Conservation (phyloP, 2,797 vertebrate species). For the Menidia menidia region DNA sequence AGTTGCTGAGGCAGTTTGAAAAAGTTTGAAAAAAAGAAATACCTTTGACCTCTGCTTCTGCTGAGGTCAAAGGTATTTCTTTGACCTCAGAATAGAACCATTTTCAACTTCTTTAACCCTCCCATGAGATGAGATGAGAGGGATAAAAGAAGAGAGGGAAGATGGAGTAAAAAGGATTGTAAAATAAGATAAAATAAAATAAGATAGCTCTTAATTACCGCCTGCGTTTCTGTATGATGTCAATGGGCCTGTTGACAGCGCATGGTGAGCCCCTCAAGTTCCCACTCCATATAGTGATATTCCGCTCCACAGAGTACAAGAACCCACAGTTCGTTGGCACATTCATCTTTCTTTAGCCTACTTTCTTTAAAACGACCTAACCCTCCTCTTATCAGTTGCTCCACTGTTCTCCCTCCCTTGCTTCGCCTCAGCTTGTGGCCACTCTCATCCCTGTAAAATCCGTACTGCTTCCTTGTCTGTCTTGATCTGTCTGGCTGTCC, state of each 20-base stretch:
- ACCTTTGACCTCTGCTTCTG: constrained; percentile 10
- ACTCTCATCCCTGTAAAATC: constrained; percentile 57
- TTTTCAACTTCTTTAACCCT: neutral
- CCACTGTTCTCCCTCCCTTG: constrained; percentile 54
- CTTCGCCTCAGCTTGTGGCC: constrained; percentile 66
- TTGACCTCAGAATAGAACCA: neutral
- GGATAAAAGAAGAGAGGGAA: constrained; percentile 26
- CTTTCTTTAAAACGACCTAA: constrained; percentile 58
- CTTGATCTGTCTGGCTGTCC: constrained; percentile 61
- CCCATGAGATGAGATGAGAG: neutral
- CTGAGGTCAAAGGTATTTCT: neutral
- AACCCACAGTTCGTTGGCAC: constrained; percentile 81
- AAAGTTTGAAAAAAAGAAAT: neutral
- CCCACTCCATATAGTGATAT: constrained; percentile 72
- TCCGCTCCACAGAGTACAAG: constrained; percentile 73
- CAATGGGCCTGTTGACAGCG: constrained; percentile 85
- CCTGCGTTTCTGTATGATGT: constrained; percentile 85
- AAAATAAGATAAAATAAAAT: constrained; percentile 26
- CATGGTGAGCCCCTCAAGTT: constrained; percentile 82
- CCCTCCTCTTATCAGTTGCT: constrained; percentile 61
- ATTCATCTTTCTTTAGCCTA: constrained; percentile 78
- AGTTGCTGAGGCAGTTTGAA: neutral
- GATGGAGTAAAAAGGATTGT: constrained; percentile 10
- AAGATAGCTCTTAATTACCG: constrained; percentile 79
- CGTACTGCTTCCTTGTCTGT: constrained; percentile 53